These are phyloP conservation scores for Castor canadensis DNA, from an alignment of 2,113 vertebrate species.

Conservation along the genomic window DNA sequence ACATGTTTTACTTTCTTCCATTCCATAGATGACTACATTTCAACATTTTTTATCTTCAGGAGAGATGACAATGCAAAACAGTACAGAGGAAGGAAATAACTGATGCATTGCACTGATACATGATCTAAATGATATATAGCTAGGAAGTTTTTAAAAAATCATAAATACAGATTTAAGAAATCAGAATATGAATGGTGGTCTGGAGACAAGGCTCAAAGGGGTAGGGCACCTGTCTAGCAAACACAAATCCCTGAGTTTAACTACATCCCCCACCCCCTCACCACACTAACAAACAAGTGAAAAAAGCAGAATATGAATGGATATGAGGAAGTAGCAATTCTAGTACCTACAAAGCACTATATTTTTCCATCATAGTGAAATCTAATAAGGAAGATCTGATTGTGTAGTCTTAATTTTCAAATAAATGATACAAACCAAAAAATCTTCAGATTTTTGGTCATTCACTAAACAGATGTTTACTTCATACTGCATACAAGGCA, in stretches of 20 bases:
- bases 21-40: neutral
- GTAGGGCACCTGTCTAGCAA: no score
- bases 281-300: no score
- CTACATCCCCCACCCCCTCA: no score
- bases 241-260: no score
- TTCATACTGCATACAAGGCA: neutral
- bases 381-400: slow-evolving; percentile 13
- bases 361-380: slow-evolving; percentile 1
- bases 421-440: slow-evolving; percentile 15
- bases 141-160: neutral
- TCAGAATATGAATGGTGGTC: neutral
- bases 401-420: neutral
- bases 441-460: slow-evolving; percentile 36
- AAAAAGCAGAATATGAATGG: neutral
- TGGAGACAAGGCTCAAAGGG: no score
- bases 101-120: neutral
- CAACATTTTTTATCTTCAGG: slow-evolving; percentile 18
- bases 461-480: slow-evolving; percentile 4
- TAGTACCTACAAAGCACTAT: neutral
- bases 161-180: slow-evolving; percentile 33
- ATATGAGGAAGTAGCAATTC: neutral
- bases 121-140: slow-evolving; percentile 3
- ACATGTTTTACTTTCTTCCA: slow-evolving; percentile 25
- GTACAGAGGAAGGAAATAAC: neutral
- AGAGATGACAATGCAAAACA: slow-evolving; percentile 30